These are phyloP conservation scores for Ichneumoninae sp. DNA, from an alignment of 2,888 invertebrate species.

Conservation along the genomic window DNA sequence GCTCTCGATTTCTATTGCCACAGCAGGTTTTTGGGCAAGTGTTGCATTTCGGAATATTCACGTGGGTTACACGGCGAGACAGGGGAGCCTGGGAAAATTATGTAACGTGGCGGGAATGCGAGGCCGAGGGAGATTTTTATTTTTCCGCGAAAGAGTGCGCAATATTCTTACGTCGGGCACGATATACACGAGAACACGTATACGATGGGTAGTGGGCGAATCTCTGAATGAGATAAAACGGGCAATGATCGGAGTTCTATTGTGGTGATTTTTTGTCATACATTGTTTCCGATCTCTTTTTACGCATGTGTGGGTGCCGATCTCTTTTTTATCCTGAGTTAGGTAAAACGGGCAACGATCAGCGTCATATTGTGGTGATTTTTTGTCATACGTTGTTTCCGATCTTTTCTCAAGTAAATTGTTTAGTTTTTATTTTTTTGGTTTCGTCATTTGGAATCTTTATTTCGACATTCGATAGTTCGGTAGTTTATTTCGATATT, in stretches of 20 bases:
- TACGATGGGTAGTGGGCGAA: neutral
- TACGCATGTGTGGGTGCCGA: too few relatives aligned
- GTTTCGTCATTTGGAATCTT: too few relatives aligned
- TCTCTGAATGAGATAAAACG: neutral
- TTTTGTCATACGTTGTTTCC: too few relatives aligned
- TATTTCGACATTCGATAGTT: too few relatives aligned
- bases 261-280: too few relatives aligned
- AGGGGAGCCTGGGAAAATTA: slow-evolving; percentile 76
- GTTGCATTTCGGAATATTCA: slow-evolving; percentile 77
- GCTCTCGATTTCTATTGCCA: slow-evolving; percentile 49
- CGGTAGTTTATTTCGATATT: too few relatives aligned
- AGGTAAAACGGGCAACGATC: neutral
- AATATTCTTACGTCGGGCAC: neutral
- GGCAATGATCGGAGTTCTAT: neutral
- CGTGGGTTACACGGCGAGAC: slow-evolving; percentile 20
- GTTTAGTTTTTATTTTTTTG: too few relatives aligned
- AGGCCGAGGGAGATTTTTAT: neutral
- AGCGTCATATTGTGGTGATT: too few relatives aligned
- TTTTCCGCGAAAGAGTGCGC: slow-evolving; percentile 21
- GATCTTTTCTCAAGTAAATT: too few relatives aligned
- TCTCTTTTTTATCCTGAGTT: too few relatives aligned
- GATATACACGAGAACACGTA: neutral
- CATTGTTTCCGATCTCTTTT: too few relatives aligned
- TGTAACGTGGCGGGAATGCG: slow-evolving; percentile 67
- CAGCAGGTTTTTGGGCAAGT: slow-evolving; percentile 73